Conservation (phyloP, 2,888 invertebrate genomes). For the Galerucella pusilla region DNA sequence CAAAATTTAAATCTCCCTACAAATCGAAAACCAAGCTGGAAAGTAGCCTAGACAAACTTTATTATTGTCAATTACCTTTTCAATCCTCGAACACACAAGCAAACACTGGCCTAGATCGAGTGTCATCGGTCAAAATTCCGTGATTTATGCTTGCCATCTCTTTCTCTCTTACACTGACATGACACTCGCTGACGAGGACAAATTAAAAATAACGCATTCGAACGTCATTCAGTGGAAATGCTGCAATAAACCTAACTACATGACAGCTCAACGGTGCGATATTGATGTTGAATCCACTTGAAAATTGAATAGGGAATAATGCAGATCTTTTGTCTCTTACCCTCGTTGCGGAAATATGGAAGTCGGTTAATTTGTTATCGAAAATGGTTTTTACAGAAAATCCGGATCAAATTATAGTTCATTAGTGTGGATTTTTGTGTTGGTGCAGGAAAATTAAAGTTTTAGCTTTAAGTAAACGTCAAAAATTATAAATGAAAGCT, state of each 20-base stretch:
- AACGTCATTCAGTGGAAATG: slow-evolving; percentile 22
- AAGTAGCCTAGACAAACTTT: slow-evolving; percentile 5
- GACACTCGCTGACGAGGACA: slow-evolving; percentile 26
- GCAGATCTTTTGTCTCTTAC: slow-evolving; percentile 23
- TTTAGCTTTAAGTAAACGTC: no score
- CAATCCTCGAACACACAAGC: slow-evolving; percentile 5
- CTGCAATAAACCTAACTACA: slow-evolving; percentile 33
- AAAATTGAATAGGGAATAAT: slow-evolving; percentile 31
- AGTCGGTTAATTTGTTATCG: neutral
- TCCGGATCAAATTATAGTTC: neutral
- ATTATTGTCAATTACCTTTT: slow-evolving; percentile 18
- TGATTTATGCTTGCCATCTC: slow-evolving; percentile 26
- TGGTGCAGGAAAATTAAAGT: no score
- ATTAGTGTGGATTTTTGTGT: no score
- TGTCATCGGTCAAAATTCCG: slow-evolving; percentile 22
- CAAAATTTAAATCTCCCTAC: neutral
- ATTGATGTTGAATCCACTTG: slow-evolving; percentile 29
- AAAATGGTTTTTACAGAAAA: neutral
- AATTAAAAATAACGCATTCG: slow-evolving; percentile 31
- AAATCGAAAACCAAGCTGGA: neutral
- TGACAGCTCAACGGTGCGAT: slow-evolving; percentile 31
- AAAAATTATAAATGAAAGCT: no score
- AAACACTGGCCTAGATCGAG: slow-evolving; percentile 17
- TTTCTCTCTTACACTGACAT: neutral
- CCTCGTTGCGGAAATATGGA: slow-evolving; percentile 26